These are phyloP conservation scores for Dermolepida albohirtum DNA, from an alignment of 2,888 invertebrate species.

Conservation along the genomic window DNA sequence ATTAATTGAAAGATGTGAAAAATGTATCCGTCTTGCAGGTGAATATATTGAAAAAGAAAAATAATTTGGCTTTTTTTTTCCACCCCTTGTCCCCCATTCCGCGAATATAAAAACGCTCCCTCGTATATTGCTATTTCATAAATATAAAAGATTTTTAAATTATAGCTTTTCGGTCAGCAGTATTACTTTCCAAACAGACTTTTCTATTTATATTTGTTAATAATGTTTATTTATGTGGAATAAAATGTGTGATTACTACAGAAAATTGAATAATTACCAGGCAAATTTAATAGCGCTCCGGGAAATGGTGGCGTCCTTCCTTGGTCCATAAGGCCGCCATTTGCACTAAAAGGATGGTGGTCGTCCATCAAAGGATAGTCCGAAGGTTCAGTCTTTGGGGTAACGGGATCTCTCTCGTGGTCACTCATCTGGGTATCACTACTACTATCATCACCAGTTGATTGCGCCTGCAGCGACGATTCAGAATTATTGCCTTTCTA, in stretches of 20 bases:
- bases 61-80: too few relatives aligned
- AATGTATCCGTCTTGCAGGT: too few relatives aligned
- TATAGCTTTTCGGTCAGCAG: too few relatives aligned
- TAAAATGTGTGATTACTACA: background rate
- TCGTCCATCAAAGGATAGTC: conserved; percentile 75
- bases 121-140: too few relatives aligned
- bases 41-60: too few relatives aligned
- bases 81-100: too few relatives aligned
- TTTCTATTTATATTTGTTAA: too few relatives aligned
- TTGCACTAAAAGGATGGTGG: conserved; percentile 72
- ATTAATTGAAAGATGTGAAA: too few relatives aligned
- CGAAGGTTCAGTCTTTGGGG: conserved; percentile 80
- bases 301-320: conserved; percentile 81
- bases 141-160: too few relatives aligned
- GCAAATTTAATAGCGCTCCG: conserved; percentile 82
- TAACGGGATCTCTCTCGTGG: conserved; percentile 69
- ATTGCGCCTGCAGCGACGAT: conserved; percentile 73
- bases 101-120: too few relatives aligned
- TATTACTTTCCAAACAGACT: too few relatives aligned
- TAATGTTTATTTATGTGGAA: too few relatives aligned
- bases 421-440: conserved; percentile 85
- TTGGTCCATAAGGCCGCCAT: conserved; percentile 71
- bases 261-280: conserved; percentile 69
- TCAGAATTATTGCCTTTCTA: conserved; percentile 69
- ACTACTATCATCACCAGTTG: conserved; percentile 86